Percentiles rank a stretch among this genome's conserved stretches.
Evolutionary conservation across 2,797 vertebrate species (phyloP).

Genomic region (Yasuhikotakia modesta): DNA sequence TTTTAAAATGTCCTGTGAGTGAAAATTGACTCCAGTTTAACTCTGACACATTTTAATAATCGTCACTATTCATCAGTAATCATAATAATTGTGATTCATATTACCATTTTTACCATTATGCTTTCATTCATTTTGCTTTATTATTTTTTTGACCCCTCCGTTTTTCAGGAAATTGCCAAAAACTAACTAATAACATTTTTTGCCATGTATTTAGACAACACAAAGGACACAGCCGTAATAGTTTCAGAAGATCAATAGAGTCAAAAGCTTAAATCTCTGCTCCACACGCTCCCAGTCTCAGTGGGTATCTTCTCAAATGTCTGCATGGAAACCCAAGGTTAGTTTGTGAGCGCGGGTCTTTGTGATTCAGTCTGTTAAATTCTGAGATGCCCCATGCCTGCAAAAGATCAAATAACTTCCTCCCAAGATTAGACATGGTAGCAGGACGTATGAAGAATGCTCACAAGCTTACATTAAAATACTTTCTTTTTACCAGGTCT

Average conservation of each 20-base stretch:
- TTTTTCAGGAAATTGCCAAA: background rate
- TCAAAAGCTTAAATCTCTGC: conserved; percentile 57
- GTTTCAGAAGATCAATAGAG: conserved; percentile 53
- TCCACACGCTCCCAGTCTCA: conserved; percentile 56
- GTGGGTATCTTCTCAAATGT: conserved; percentile 47
- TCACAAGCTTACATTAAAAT: conserved; percentile 63
- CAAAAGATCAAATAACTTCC: conserved; percentile 69
- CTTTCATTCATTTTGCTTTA: background rate
- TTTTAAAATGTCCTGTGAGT: background rate
- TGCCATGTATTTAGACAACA: conserved; percentile 39
- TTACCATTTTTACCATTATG: too few species aligned
- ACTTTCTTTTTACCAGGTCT: conserved; percentile 62
- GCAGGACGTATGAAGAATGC: conserved; percentile 49
- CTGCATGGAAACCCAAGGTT: conserved; percentile 63
- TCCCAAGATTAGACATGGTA: conserved; percentile 63
- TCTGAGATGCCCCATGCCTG: conserved; percentile 65
- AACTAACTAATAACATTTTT: conserved; percentile 31
- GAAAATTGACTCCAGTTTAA: background rate
- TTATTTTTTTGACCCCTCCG: background rate
- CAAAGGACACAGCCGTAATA: conserved; percentile 58
- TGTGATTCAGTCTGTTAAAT: conserved; percentile 60
- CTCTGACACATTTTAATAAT: background rate
- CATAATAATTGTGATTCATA: too few species aligned
- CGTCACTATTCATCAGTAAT: too few species aligned
- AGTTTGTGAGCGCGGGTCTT: conserved; percentile 57